Base-by-base conservation (phyloP, 2,113 vertebrate species). In the Talpa occidentalis region DNA sequence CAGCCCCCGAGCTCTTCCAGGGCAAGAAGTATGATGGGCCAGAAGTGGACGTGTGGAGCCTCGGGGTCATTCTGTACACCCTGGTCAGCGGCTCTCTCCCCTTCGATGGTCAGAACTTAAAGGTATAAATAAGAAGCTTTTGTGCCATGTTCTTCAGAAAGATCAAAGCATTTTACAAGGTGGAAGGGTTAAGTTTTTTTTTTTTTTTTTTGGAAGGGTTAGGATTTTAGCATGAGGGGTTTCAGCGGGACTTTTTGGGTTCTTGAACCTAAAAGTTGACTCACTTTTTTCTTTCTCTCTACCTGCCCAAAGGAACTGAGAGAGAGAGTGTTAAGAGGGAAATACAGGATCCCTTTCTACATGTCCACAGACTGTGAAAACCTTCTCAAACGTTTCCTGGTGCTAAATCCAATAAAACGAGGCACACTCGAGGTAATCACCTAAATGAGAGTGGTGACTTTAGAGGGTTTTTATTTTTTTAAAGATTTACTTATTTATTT, bases 281-380 rank as follows among this genome's bases (percentile, higher is more conserved):
- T 97, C 70, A 17, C 35, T 83, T 49, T 88, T 77, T 97, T 91
- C 35, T 59, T 19, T 97, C 15, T 94, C 22, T 21, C 81, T 96
- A 6, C 93, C 2, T 96, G 86, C 35, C 66, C 44, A 47, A 98
- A 99, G 99, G 99, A 99, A 98, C 98, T 99, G 94, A 98, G 99
- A 94, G 99, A 99, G 96, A 98, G 99, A 73, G 99, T 99, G n/a
- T 98, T 99, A 83, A 98, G 99, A 88, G 99, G 99, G 66, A 99
- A 99, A 98, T 99, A 99, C 97, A 98, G 99, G 95, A 99, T 99
- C 97, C 99, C 99, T 56, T 99, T 99, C 98, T 99, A 99, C 98
- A 99, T 99, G 99, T 99, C 99, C 97, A 99, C 99, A 73, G 99
- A 99, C 98, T 99, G 99, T 98, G 99, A 99, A 99, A 99, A 99